Base-by-base conservation (phyloP, 1,140 invertebrate genomes). In the Bacillus rossius region DNA sequence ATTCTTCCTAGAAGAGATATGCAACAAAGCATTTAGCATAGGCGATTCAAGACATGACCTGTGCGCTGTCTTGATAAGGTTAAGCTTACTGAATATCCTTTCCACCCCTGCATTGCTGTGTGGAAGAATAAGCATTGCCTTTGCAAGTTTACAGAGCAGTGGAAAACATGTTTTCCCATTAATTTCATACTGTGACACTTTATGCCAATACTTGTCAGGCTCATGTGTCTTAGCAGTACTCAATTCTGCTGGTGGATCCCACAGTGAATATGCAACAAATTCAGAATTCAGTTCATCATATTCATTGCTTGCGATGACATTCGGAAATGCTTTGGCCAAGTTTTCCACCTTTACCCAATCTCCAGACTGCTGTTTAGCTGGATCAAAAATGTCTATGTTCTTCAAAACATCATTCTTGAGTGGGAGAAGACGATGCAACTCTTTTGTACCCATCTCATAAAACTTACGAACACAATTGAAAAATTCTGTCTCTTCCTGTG, bases 381-480 rank as follows among this genome's bases (percentile, higher is more conserved):
- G 43, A 45, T 45, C 43, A 25, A 45, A 45, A 20, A 45, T 45
- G 17, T 19, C 17, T 5, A 5, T 25, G 43, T 45, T 5, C n/a
- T 45, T 45, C 43, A 45, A 25, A 45, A 45, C 43, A 13, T 19
- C 23, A 25, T 45, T 25, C 23, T 45, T 45, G 17, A 45, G 23
- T 25, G 43, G 43, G 17, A 45, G 23, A 25, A 45, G 43, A 25
- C 43, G 43, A 25, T 45, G 23, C 43, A 45, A 25, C 43, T 45
- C 43, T 25, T 45, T 19, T 25, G 43, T 45, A 8, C 43, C 43
- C 43, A 20, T 45, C 43, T 45, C 43, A 45, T 45, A 45, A n/a
- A 45, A 45, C 17, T 45, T 25, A 5, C 43, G 17, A 20, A 45
- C 23, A 25, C 23, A 20, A 20, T 19, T 45, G 43, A 20, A 45